phyloP scores from a whole-genome alignment of 2,113 vertebrate genomes.

The pig (Sus scrofa) region T2T-Sscrofa CM000818.6:69747501-69748000 shows the following conservation, averaged over 20 bases:
- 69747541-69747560: background rate
- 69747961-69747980: slow-evolving; percentile 50
- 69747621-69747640: too few species aligned
- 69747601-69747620: too few species aligned
- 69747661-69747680: too few species aligned
- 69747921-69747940: background rate
- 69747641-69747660: too few species aligned
- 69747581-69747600: background rate
- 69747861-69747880: slow-evolving; percentile 18
- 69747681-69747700: too few species aligned
- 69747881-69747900: slow-evolving; percentile 37
- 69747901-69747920: background rate
- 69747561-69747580: background rate
- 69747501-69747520: background rate
- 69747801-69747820: too few species aligned
- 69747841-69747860: background rate
- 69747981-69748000: slow-evolving; percentile 25
- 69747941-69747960: background rate
- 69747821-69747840: too few species aligned
- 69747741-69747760: too few species aligned
- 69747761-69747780: too few species aligned
- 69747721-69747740: too few species aligned
- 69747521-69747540: slow-evolving; percentile 20
- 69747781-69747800: too few species aligned
- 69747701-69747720: too few species aligned